Evolutionary conservation across 2,113 vertebrate genomes (phyloP), one percentile per base, ranked within the genome.

Genomic region (Brachyistius frenatus): DNA sequence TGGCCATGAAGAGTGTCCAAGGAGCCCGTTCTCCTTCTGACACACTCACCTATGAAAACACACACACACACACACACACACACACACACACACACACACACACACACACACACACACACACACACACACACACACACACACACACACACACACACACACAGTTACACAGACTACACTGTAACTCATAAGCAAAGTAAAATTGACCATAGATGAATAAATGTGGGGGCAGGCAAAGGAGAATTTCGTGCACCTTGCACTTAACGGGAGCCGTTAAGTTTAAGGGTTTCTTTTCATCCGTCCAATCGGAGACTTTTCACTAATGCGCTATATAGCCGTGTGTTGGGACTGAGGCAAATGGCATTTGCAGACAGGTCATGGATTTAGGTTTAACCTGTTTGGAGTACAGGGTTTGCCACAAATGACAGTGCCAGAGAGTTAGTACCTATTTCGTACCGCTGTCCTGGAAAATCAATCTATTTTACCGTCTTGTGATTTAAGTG

Each of bases 301-400:
- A 76, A 65, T 15, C 64, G 67, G 86, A 85, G 67, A 50, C 75
- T 44, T 86, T 78, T 66, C 46, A 61, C 49, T 81, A 74, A 84
- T 73, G 75, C 84, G 84, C 79, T 54, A 63, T 37, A 75, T 58
- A 50, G 64, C 52, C 15, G 2, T 61, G 41, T 50, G 36, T 77
- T 69, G 49, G 58, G 84, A 33, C 53, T 3, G 36, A 80, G 46
- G 66, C 16, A 74, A 87, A 88, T 88, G 69, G 71, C 52, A 76
- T 89, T 88, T 87, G 75, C 80, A 87, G 88, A 85, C 65, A 30
- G 50, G 54, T 79, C 33, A 16, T 74, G 80, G 66, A 73, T 63
- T 87, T 64, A 30, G 62, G 46, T 56, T 84, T 53, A 82, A 87
- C 73, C 60, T 86, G 60, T 78, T 86, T 83, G n/a, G 57, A 74